These are phyloP conservation scores for Calypte anna DNA, from an alignment of 2,113 vertebrate species.

Conservation along the genomic window DNA sequence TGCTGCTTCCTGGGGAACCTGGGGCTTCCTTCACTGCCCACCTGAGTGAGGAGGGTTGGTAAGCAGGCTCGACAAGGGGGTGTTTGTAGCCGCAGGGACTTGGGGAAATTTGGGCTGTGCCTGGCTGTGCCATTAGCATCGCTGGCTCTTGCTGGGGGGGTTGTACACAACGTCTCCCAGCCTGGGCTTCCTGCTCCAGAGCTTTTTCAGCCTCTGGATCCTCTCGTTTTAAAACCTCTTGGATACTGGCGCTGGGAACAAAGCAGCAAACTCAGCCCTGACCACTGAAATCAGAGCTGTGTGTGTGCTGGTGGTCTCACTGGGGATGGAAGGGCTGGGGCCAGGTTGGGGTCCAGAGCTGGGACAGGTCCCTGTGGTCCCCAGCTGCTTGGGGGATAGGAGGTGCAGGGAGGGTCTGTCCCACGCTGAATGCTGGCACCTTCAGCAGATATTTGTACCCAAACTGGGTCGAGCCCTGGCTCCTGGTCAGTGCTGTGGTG, in stretches of 20 bases:
- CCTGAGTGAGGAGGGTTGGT: neutral
- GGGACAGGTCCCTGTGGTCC: neutral
- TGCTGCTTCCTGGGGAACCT: neutral
- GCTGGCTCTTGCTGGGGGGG: neutral
- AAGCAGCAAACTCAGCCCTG: neutral
- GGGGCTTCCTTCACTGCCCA: neutral
- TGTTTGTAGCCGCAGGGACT: rapidly evolving
- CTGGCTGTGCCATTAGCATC: rapidly evolving
- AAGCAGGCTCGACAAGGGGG: rapidly evolving
- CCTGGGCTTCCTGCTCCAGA: neutral
- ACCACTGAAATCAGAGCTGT: neutral
- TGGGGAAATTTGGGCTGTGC: neutral
- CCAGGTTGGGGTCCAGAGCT: neutral
- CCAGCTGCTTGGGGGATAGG: rapidly evolving
- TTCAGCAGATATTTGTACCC: neutral
- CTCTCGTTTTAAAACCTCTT: neutral
- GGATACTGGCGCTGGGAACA: neutral
- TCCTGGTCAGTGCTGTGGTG: neutral
- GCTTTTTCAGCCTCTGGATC: neutral
- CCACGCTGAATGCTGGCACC: neutral
- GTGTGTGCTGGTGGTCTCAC: neutral
- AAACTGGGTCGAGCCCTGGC: neutral
- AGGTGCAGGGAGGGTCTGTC: rapidly evolving
- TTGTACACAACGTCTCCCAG: rapidly evolving
- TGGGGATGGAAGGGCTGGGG: neutral